These are phyloP conservation scores for Pardalotus punctatus DNA, from an alignment of 2,113 vertebrate genomes.

Conservation along the genomic window DNA sequence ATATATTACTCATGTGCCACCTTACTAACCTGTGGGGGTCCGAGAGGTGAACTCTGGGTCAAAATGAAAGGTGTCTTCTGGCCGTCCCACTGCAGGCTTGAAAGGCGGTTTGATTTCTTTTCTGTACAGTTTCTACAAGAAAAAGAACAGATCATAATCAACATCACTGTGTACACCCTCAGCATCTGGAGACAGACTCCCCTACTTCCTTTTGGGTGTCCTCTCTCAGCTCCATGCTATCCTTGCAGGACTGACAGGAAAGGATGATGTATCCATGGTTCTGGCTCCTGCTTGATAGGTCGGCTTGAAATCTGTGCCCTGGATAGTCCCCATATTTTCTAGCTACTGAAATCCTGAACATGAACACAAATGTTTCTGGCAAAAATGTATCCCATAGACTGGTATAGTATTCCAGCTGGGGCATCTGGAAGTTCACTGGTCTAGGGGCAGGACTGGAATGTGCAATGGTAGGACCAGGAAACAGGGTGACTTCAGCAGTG, in stretches of 20 bases:
- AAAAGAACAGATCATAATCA: not conserved
- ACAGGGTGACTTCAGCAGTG: rapidly evolving
- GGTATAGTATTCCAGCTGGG: not conserved
- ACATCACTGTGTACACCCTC: not conserved
- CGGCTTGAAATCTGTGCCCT: not conserved
- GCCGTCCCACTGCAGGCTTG: conserved; percentile 91
- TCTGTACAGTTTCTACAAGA: conserved; percentile 84
- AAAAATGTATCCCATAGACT: not conserved
- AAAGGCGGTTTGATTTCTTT: conserved; percentile 93
- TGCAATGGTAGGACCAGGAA: not conserved
- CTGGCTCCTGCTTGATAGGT: not conserved
- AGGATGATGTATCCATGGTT: rapidly evolving
- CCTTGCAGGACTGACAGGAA: not conserved
- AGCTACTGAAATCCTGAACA: not conserved
- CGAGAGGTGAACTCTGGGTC: conserved; percentile 95
- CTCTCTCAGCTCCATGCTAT: not conserved
- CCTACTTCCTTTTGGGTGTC: not conserved
- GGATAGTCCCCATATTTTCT: not conserved
- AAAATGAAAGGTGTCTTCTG: conserved; percentile 97
- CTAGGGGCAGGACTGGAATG: not conserved
- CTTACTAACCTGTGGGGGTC: conserved; percentile 87
- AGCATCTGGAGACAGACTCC: not conserved
- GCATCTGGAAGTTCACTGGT: not conserved
- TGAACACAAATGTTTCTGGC: not conserved
- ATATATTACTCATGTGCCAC: too few relatives aligned